Base-by-base conservation (phyloP, 1,140 invertebrate genomes). In the Trachymyrmex cornetzi region DNA sequence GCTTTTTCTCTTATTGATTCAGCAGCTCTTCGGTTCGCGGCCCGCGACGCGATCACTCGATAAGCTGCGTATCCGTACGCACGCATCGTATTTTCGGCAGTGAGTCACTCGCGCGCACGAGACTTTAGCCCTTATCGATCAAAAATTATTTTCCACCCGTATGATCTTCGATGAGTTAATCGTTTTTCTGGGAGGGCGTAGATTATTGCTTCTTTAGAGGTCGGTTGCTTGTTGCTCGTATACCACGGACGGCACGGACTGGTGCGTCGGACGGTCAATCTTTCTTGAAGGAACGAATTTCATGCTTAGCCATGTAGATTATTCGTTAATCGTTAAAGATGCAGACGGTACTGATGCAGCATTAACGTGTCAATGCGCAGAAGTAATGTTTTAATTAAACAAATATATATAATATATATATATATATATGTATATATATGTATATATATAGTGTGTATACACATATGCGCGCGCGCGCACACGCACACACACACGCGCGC, bases 1-100 rank as follows among this genome's bases (percentile, higher is more conserved):
- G 80, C 80, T 84, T 84, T 84, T 84, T 84, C 80, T 61, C 48
- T 67, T 84, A 84, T 84, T 84, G 80, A 84, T 84, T 84, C 69
- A 34, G 67, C 67, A 9, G 55, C 80, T 69, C 55, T 84, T 82
- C 67, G 80, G 80, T 50, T 61, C 79, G 79, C 61, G 63, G 63
- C 67, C 67, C 24, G 80, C 30, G 69, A 69, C 38, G 55, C 55
- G 80, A 84, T 84, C 80, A 69, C 69, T 84, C 80, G 80, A 84
- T 84, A 84, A 75, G 69, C 72, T 82, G 50, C 67, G 67, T 82
- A 22, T 82, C 38, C 79, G 79, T 22, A 61, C 79, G 77, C 30
- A 77, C 61, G 48, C 64, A 67, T 30, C 27, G 69, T 75, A 74
- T 50, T 74, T 74, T 82, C 38, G 67, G 12, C 67, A 30, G 12